A percentile compares a stretch with the other conserved stretches of the same genome.
Evolutionary conservation across 1,140 invertebrate genomes (phyloP).

Genomic region (Atopsyche davidsoni): DNA sequence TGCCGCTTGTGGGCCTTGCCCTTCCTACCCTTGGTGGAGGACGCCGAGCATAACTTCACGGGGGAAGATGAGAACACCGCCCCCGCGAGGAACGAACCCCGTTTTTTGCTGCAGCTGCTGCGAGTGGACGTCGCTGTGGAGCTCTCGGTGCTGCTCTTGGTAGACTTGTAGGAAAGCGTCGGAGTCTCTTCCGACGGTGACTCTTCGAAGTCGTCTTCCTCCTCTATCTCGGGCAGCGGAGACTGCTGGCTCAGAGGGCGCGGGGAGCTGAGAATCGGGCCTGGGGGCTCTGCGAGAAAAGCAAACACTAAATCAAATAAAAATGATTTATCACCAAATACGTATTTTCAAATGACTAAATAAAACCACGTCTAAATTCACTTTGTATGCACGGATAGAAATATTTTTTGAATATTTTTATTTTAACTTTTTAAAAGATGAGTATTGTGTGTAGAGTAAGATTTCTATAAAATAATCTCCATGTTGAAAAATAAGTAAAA

Average conservation of each 20-base stretch:
- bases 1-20: slow-evolving; percentile 39
- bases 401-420: no score
- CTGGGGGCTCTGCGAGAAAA: slow-evolving; percentile 41
- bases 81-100: slow-evolving; percentile 25
- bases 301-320: no score
- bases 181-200: slow-evolving; percentile 45
- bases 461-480: no score
- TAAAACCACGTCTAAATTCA: no score
- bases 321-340: slow-evolving; percentile 2
- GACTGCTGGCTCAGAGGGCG: slow-evolving; percentile 48
- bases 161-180: slow-evolving; percentile 46
- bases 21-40: slow-evolving; percentile 43
- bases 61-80: slow-evolving; percentile 39
- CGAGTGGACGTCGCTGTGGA: slow-evolving; percentile 40
- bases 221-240: slow-evolving; percentile 54
- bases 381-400: no score
- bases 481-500: no score
- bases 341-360: no score
- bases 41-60: slow-evolving; percentile 44
- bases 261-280: slow-evolving; percentile 44
- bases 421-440: no score
- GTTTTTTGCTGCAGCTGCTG: slow-evolving; percentile 37
- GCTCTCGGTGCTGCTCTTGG: slow-evolving; percentile 44
- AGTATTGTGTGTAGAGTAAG: no score
- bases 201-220: slow-evolving; percentile 53